A percentile compares a stretch with the other conserved stretches of the same genome.
These are phyloP conservation scores for Triplophysa tibetana DNA, from an alignment of 2,113 vertebrate species.

Conservation along the genomic window DNA sequence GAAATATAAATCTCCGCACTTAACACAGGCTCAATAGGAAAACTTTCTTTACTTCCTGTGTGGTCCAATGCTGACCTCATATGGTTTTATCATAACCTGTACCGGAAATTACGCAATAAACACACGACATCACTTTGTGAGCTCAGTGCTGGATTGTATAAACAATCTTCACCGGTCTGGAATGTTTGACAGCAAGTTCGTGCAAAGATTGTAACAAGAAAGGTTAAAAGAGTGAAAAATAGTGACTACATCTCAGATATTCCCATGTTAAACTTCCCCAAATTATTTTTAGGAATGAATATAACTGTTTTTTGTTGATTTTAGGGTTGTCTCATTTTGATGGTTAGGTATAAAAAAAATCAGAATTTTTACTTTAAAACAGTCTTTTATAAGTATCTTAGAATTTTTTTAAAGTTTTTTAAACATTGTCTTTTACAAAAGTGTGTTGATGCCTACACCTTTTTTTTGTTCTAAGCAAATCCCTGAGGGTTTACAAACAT, in stretches of 20 bases:
- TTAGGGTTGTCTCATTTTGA: background rate
- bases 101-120: conserved; percentile 15
- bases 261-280: background rate
- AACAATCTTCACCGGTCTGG: background rate
- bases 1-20: conserved; percentile 9
- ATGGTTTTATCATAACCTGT: background rate
- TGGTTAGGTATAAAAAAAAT: background rate
- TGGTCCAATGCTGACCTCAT: background rate
- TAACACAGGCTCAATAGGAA: background rate
- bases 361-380: background rate
- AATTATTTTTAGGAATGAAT: background rate
- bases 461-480: no score
- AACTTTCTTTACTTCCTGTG: background rate
- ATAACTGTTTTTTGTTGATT: background rate
- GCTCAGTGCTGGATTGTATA: conserved; percentile 12
- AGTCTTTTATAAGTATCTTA: no score
- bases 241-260: background rate
- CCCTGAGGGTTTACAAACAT: no score
- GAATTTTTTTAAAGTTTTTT: no score
- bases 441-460: no score
- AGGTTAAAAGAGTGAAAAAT: conserved; percentile 13
- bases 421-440: no score
- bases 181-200: conserved; percentile 16
- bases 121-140: background rate
- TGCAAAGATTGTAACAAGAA: background rate